These are phyloP conservation scores for Stratiolaelaps scimitus DNA, from an alignment of 1,140 invertebrate species.

Conservation along the genomic window DNA sequence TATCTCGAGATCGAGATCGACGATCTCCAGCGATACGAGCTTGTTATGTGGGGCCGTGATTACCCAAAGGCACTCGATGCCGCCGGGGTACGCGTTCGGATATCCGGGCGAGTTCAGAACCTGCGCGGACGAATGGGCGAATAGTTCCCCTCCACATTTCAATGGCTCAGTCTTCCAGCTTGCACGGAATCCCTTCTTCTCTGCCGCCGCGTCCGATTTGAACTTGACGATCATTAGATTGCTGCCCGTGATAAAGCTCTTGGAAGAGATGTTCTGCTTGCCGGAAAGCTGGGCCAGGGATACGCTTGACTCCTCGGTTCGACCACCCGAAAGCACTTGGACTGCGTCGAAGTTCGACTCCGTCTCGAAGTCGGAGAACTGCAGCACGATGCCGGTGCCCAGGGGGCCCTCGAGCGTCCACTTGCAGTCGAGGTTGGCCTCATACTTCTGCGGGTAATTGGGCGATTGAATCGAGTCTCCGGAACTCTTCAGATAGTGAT, in stretches of 20 bases:
- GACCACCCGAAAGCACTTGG: slow-evolving; percentile 81
- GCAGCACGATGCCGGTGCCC: slow-evolving; percentile 77
- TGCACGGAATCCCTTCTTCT: slow-evolving; percentile 70
- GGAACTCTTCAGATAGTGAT: slow-evolving; percentile 65
- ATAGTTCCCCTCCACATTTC: slow-evolving; percentile 29
- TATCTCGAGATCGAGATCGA: slow-evolving; percentile 74
- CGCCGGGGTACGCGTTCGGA: slow-evolving; percentile 79
- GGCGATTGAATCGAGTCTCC: slow-evolving; percentile 89
- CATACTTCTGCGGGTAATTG: slow-evolving; percentile 84
- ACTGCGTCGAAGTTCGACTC: slow-evolving; percentile 91
- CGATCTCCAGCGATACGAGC: slow-evolving; percentile 71
- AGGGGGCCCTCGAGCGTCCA: slow-evolving; percentile 93
- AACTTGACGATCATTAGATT: slow-evolving; percentile 98
- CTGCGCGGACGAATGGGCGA: slow-evolving; percentile 36
- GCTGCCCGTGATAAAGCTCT: slow-evolving; percentile 77
- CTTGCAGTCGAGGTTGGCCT: slow-evolving; percentile 75
- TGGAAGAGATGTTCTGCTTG: slow-evolving; percentile 57
- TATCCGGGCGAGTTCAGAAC: slow-evolving; percentile 71
- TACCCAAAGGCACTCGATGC: slow-evolving; percentile 81
- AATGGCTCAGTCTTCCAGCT: slow-evolving; percentile 44
- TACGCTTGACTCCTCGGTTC: slow-evolving; percentile 82
- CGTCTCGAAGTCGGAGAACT: slow-evolving; percentile 94
- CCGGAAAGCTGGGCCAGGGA: slow-evolving; percentile 81
- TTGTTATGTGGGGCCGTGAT: slow-evolving; percentile 72
- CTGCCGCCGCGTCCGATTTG: slow-evolving; percentile 78